phyloP scores from a whole-genome alignment of 2,797 vertebrate genomes.

The Bradypus variegatus region DNA sequence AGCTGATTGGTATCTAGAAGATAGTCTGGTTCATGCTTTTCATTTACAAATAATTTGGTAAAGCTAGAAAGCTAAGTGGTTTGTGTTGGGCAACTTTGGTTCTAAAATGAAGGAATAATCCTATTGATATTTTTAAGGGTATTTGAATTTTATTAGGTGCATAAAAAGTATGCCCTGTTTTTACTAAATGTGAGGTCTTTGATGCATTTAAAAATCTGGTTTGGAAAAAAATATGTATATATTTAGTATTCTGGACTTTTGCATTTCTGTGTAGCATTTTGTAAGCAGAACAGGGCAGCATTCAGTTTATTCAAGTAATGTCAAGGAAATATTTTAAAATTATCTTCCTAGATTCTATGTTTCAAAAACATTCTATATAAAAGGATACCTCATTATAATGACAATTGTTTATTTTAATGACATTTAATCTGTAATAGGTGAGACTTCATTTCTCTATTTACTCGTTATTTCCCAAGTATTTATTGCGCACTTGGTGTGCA shows the following conservation, averaged over 20 bases:
- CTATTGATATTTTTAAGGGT: background rate
- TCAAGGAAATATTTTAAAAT: background rate
- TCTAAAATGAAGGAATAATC: background rate
- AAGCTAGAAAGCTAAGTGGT: background rate
- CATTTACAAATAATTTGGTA: background rate
- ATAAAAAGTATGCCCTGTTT: background rate
- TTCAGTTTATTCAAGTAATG: background rate
- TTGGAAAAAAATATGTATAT: background rate
- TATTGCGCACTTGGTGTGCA: background rate
- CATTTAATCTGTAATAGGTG: background rate
- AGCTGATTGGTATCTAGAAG: background rate
- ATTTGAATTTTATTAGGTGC: background rate
- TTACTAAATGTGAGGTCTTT: background rate
- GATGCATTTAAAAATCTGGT: background rate
- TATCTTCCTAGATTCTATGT: background rate
- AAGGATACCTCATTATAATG: background rate
- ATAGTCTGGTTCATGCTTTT: background rate
- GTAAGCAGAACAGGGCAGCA: background rate
- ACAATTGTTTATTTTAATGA: background rate
- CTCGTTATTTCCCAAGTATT: background rate
- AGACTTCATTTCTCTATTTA: background rate
- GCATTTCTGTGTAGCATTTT: background rate
- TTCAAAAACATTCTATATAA: background rate
- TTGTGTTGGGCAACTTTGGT: background rate
- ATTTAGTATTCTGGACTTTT: slow-evolving; percentile 3